Evolutionary conservation across 1,140 invertebrate genomes (phyloP).

Genomic region (Cyrtorhinus lividipennis): DNA sequence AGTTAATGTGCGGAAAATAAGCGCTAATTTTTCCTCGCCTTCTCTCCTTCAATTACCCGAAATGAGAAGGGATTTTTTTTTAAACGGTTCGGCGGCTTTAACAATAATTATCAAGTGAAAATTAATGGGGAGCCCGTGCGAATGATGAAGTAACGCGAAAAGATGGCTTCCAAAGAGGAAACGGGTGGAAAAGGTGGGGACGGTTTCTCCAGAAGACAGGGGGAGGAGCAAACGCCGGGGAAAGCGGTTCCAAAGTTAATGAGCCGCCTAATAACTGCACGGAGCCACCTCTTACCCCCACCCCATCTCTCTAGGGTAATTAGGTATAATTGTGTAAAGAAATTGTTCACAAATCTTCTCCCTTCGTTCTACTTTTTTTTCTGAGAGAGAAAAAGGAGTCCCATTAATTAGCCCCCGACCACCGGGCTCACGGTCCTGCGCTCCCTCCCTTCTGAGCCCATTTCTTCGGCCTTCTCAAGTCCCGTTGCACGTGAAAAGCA

Average conservation of each 20-base stretch:
- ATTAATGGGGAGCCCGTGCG: too few relatives aligned
- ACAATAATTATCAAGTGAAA: too few relatives aligned
- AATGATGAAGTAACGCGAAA: too few relatives aligned
- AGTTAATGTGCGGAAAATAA: too few relatives aligned
- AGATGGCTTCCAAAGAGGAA: too few relatives aligned
- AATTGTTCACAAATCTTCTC: slow-evolving; percentile 23
- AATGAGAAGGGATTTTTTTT: too few relatives aligned
- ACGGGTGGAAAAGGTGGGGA: too few relatives aligned
- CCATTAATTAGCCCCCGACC: slow-evolving; percentile 22
- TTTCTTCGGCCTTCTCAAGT: slow-evolving; percentile 20
- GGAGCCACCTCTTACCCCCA: slow-evolving; percentile 25
- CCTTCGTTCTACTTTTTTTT: not conserved
- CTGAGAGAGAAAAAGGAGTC: slow-evolving; percentile 18
- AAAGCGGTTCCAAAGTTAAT: slow-evolving; percentile 10
- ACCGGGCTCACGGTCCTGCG: not conserved
- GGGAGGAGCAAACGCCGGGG: slow-evolving; percentile 7
- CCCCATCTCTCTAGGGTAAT: slow-evolving; percentile 12
- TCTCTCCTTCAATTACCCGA: too few relatives aligned
- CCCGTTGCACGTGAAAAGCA: slow-evolving; percentile 24
- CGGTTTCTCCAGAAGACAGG: too few relatives aligned
- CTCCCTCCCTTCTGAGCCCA: not conserved
- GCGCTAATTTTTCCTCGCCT: too few relatives aligned
- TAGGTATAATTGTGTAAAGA: slow-evolving; percentile 22
- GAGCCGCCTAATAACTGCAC: slow-evolving; percentile 29
- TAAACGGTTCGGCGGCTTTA: too few relatives aligned